These are phyloP conservation scores for Lasioglossum leucozonium DNA, from an alignment of 2,888 invertebrate genomes.

Conservation along the genomic window DNA sequence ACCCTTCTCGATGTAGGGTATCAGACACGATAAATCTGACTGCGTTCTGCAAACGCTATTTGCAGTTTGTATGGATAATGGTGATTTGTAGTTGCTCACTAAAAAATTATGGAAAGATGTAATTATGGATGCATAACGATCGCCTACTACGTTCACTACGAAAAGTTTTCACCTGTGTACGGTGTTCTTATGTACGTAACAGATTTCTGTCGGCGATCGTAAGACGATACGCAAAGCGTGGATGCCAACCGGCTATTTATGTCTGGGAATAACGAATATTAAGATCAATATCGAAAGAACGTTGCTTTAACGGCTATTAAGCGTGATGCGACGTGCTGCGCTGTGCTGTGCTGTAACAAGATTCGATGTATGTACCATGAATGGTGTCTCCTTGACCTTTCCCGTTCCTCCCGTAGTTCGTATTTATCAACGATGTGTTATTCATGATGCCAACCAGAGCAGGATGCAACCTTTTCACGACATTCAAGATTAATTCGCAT, in stretches of 20 bases:
- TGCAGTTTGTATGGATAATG: conserved; percentile 80
- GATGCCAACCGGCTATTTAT: conserved; percentile 69
- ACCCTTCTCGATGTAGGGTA: conserved; percentile 82
- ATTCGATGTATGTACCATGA: conserved; percentile 64
- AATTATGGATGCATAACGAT: neutral
- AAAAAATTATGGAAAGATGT: conserved; percentile 15
- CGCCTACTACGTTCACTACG: neutral
- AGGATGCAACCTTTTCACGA: conserved; percentile 80
- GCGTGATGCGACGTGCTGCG: neutral
- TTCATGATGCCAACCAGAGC: conserved; percentile 78
- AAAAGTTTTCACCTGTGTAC: conserved; percentile 76
- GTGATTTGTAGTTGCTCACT: conserved; percentile 81
- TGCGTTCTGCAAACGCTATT: conserved; percentile 75
- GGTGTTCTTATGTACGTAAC: conserved; percentile 80
- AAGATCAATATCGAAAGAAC: conserved; percentile 1
- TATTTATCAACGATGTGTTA: conserved; percentile 73
- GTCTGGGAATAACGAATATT: conserved; percentile 59
- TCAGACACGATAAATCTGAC: conserved; percentile 77
- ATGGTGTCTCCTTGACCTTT: conserved; percentile 74
- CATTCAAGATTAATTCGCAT: conserved; percentile 81
- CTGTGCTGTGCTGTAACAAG: neutral
- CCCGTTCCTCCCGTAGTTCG: conserved; percentile 67
- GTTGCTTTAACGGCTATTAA: neutral
- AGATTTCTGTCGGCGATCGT: conserved; percentile 70
- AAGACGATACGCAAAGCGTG: conserved; percentile 68